Evolutionary conservation across 2,888 invertebrate species (phyloP), one percentile per base, ranked within the genome.

Genomic region (Kryphioiulus occultus): DNA sequence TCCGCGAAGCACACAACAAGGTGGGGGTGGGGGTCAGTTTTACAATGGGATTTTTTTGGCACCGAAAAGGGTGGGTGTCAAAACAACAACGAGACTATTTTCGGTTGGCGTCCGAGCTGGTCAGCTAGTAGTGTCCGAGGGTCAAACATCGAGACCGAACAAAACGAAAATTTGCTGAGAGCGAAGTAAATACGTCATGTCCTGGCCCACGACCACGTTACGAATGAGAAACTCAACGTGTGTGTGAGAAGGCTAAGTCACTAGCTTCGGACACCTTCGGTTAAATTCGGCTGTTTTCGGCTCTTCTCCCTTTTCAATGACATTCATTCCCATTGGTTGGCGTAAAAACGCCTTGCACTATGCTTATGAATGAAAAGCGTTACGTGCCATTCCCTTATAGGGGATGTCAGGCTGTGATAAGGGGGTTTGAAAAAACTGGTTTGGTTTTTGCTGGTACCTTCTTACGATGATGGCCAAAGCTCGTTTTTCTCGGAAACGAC

Each of bases 1-100:
- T 88, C 87, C 59, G 83, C 82, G 17, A 83, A 83, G 9, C 19
- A 59, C 53, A 47, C 47, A 47, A n/a, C 19, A 47, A 17, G 47
- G 5, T 47, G 4, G 17, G 19, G 19, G n/a, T n/a, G n/a, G 53
- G n/a, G n/a, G 5, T n/a, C 3, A 2, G 53, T n/a, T 59, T 19
- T 59, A 47, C 17, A 47, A 17, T 15, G 2, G 17, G 17, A 47
- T 10, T 15, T 17, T 5, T 10, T 47, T 47, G 10, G 15, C 7
- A 42, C 7, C 15, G 7, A 42, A 42, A 42, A 12, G 42, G 7
- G 42, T 42, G 7, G 42, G 42, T 42, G 1, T 42, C n/a, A 47
- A 47, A 47, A 17, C 10, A 47, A 47, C 10, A 47, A 47, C 19
- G 17, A 47, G 42, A 9, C 12, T 12, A 42, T 12, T 42, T 5